Conservation (phyloP, 1,140 invertebrate species). For the Zaprionus kolodkinae region DNA sequence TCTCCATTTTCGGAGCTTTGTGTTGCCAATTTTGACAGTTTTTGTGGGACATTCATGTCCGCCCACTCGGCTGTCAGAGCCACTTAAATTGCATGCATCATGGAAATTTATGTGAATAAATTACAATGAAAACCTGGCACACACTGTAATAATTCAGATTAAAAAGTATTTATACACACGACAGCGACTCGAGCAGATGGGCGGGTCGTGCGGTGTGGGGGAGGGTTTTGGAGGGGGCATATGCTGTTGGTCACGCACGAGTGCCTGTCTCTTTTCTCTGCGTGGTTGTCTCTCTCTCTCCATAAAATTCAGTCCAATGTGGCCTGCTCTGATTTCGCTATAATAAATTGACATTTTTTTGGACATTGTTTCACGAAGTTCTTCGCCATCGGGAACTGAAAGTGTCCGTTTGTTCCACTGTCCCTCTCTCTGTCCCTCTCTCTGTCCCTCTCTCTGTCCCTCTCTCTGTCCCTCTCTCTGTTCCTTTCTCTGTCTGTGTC, state of each 20-base stretch:
- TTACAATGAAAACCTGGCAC: constrained; percentile 69
- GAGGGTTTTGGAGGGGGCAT: constrained; percentile 22
- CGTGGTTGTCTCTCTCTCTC: constrained; percentile 17
- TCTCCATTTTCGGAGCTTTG: constrained; percentile 11
- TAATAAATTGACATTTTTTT: constrained; percentile 78
- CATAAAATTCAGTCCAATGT: constrained; percentile 9
- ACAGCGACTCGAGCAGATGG: constrained; percentile 32
- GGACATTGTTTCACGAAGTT: constrained; percentile 47
- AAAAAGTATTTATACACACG: constrained; percentile 76
- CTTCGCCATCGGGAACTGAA: constrained; percentile 24
- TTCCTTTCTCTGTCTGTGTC: background rate
- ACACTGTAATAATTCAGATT: constrained; percentile 73
- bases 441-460: background rate
- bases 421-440: background rate
- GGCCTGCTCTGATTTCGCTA: constrained; percentile 62
- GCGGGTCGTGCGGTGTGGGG: background rate
- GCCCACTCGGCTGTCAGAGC: constrained; percentile 46
- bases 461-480: background rate
- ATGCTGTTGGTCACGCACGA: constrained; percentile 52
- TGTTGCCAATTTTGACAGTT: constrained; percentile 29
- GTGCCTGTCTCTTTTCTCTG: background rate
- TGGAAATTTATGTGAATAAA: constrained; percentile 77
- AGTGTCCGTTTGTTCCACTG: constrained; percentile 8
- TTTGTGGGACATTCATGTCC: constrained; percentile 5
- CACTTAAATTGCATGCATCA: constrained; percentile 77